A percentile compares a stretch with the other conserved stretches of the same genome.
phyloP scores from a whole-genome alignment of 2,888 invertebrate species.

The Diloba caeruleocephala region DNA sequence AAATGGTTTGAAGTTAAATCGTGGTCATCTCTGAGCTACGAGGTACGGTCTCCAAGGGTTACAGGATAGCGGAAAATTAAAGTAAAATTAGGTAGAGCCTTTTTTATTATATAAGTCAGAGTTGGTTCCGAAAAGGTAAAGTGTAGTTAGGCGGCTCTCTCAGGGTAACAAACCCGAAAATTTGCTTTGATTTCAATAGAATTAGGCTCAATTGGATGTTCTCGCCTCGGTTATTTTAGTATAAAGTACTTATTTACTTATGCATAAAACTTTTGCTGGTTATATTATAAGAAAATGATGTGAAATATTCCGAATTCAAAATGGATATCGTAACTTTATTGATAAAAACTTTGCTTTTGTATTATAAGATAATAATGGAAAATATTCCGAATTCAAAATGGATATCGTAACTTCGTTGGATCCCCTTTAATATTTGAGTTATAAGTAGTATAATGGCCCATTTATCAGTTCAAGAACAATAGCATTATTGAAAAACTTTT shows the following conservation, averaged over 20 bases:
- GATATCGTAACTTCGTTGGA: background rate
- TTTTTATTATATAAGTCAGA: background rate
- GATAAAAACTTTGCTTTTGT: too few species aligned
- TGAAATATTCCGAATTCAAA: too few species aligned
- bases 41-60: background rate
- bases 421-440: background rate
- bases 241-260: background rate
- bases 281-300: too few species aligned
- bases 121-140: background rate
- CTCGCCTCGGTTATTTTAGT: background rate
- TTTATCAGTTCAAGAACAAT: background rate
- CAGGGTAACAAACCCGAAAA: conserved; percentile 11
- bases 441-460: background rate
- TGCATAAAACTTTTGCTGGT: too few species aligned
- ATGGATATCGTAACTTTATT: too few species aligned
- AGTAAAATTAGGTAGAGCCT: background rate
- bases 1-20: too few species aligned
- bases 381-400: too few species aligned
- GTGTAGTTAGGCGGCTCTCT: conserved; percentile 3
- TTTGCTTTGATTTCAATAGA: background rate
- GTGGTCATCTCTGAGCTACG: background rate
- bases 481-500: conserved; percentile 3
- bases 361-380: too few species aligned
- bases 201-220: conserved; percentile 4
- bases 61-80: too few species aligned